Conservation (phyloP, 2,888 invertebrate genomes). For the Clostera curtula region DNA sequence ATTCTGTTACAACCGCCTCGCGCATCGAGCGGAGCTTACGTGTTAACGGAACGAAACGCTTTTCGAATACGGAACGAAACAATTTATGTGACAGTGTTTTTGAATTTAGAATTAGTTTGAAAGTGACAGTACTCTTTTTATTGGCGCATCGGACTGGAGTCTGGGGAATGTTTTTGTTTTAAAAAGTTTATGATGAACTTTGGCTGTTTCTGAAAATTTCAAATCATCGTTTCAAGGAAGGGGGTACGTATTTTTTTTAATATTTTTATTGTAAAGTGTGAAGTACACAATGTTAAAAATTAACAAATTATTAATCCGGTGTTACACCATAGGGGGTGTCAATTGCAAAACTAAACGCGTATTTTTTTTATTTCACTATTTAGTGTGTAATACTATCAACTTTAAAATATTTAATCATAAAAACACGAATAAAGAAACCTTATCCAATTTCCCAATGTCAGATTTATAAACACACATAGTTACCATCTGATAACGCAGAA, state of each 20-base stretch:
- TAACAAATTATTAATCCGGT: too few relatives aligned
- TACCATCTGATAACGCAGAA: conserved; percentile 15
- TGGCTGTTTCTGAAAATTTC: conserved; percentile 8
- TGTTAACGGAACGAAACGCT: conserved; percentile 43
- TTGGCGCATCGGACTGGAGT: too few relatives aligned
- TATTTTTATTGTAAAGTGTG: conserved; percentile 3
- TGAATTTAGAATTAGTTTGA: conserved; percentile 13
- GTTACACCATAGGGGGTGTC: too few relatives aligned
- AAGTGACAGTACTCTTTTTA: too few relatives aligned
- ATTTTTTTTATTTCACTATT: too few relatives aligned
- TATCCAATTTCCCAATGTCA: conserved; percentile 1
- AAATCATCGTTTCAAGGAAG: too few relatives aligned
- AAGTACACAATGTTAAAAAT: too few relatives aligned
- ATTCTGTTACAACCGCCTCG: conserved; percentile 56
- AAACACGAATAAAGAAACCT: conserved; percentile 1
- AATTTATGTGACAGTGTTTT: conserved; percentile 25
- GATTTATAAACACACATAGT: conserved; percentile 2
- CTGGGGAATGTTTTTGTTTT: conserved; percentile 3
- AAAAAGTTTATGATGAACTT: too few relatives aligned
- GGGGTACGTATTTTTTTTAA: conserved; percentile 6
- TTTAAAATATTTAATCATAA: too few relatives aligned
- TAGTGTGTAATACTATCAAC: too few relatives aligned
- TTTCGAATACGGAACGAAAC: conserved; percentile 34
- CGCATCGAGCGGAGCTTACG: conserved; percentile 59
- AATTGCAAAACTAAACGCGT: too few relatives aligned